Evolutionary conservation across 30 jellyfish, hydroid and myxozoan species (phyloP).

Genomic region (Turritopsis dohrnii): DNA sequence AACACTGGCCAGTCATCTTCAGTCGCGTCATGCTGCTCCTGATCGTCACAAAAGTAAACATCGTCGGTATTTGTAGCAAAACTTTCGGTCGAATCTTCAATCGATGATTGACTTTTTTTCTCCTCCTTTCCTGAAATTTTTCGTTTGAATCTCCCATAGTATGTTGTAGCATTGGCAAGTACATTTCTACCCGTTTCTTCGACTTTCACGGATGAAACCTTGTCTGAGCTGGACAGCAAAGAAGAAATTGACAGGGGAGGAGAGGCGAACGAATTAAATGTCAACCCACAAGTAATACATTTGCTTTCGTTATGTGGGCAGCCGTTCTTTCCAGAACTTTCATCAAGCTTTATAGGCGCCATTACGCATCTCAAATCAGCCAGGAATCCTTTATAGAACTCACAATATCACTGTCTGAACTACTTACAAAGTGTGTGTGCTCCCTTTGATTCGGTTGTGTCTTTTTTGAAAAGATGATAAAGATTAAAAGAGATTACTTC

Average conservation of each 20-base stretch:
- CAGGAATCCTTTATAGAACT: neutral
- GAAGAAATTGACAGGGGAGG: neutral
- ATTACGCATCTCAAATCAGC: neutral
- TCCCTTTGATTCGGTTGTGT: no score
- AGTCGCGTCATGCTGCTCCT: neutral
- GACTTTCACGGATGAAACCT: neutral
- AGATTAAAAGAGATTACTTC: neutral
- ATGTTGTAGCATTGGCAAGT: neutral
- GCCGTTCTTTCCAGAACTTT: neutral
- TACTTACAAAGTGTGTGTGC: neutral
- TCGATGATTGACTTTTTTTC: neutral
- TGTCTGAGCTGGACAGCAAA: neutral
- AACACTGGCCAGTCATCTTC: neutral
- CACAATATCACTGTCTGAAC: neutral
- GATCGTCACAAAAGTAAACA: neutral
- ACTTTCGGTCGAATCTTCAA: neutral
- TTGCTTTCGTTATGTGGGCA: neutral
- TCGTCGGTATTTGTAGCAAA: neutral
- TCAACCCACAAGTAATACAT: neutral
- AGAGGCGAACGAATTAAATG: neutral
- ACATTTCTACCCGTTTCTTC: neutral
- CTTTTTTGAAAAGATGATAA: no score
- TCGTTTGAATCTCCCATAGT: neutral
- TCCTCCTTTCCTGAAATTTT: neutral
- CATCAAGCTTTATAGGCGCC: neutral